Evolutionary conservation across 2,888 invertebrate genomes (phyloP).

Genomic region (Cryptus viduatorius): DNA sequence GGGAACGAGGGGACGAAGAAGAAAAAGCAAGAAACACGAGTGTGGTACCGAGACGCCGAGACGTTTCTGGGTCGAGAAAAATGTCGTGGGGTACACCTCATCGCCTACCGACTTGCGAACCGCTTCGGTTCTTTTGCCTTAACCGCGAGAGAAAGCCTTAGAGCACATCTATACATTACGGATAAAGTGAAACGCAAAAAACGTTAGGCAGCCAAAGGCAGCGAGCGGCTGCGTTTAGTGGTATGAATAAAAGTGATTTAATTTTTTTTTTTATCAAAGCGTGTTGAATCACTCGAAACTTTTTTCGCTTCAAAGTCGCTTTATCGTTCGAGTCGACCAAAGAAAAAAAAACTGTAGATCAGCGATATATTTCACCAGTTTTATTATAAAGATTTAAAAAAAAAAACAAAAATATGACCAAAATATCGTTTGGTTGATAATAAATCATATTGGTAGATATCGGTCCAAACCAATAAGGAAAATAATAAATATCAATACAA

Average conservation of each 20-base stretch:
- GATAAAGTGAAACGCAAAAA: slow-evolving; percentile 14
- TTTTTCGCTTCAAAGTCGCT: background rate
- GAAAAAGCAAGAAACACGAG: slow-evolving; percentile 65
- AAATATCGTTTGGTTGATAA: too few relatives aligned
- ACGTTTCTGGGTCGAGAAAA: slow-evolving; percentile 56
- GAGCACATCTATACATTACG: background rate
- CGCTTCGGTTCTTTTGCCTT: slow-evolving; percentile 71
- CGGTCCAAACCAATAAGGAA: slow-evolving; percentile 4
- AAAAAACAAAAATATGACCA: background rate
- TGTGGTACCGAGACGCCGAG: slow-evolving; percentile 57
- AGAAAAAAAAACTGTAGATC: background rate
- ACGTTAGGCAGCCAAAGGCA: slow-evolving; percentile 31
- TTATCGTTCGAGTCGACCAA: background rate
- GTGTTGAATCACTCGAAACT: background rate
- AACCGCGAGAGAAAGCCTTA: slow-evolving; percentile 66
- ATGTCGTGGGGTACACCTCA: slow-evolving; percentile 48
- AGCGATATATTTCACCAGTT: too few relatives aligned
- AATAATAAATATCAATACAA: slow-evolving; percentile 36
- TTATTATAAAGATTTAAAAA: background rate
- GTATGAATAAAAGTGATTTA: background rate
- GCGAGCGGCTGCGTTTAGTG: background rate
- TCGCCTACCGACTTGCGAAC: slow-evolving; percentile 68
- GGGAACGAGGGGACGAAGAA: background rate
- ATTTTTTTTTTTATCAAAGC: background rate
- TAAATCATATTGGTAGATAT: background rate